Evolutionary conservation across 1,140 invertebrate genomes (phyloP), one percentile per base, ranked within the genome.

Genomic region (Portunus trituberculatus): DNA sequence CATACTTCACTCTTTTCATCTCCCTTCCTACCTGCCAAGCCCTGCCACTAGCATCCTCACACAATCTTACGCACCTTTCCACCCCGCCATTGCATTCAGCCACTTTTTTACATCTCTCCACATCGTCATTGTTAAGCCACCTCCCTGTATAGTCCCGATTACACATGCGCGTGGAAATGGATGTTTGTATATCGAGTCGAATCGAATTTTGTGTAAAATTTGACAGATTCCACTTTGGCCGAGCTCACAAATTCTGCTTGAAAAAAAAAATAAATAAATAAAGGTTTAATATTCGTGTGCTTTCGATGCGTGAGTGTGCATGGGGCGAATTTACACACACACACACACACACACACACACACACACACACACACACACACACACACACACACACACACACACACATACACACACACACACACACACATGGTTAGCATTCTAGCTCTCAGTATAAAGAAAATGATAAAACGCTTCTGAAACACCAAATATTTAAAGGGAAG

Each of bases 341-440:
- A 59, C 52, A 20, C 16, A 59, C 52, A 59, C 52, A 59, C 52
- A 59, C 52, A 59, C 52, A 59, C 52, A 59, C 52, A 59, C 52
- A 59, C 52, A 59, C 31, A 32, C 28, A 29, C 86, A 88, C 86
- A 88, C 86, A 88, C 86, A 88, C 86, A 88, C 86, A 32, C 86
- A 32, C 86, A 88, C 86, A 88, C 86, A 88, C 86, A 88, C 86
- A 88, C 86, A 88, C 84, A 87, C 84, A 87, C 84, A 87, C 84
- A 31, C 84, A 87, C 84, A 87, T 29, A 87, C 84, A 87, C 84
- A 87, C 29, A 31, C 14, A n/a, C 84, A 29, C 84, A 31, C 14
- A 52, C 48, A 52, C 48, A 52, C 52, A 59, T 10, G 16, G 52
- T 14, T 20, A 59, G n/a, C 67, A 76, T 20, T 20, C 67, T 1